A percentile compares a stretch with the other conserved stretches of the same genome.
phyloP scores from a whole-genome alignment of 1,140 invertebrate species.

The Saccostrea glomerata region DNA sequence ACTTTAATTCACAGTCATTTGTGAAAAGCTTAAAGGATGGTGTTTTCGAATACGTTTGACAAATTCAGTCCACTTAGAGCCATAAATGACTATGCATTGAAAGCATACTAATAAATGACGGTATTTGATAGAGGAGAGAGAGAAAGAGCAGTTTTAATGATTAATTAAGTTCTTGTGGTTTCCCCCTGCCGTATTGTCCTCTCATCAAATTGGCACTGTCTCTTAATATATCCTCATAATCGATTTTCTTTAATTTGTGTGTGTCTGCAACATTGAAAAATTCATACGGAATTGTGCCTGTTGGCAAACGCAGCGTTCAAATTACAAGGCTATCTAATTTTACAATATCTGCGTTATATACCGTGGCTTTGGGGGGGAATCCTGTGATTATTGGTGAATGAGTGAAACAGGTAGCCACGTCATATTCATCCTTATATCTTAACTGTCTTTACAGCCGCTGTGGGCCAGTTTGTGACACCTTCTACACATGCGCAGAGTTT shows the following conservation, averaged over 20 bases:
- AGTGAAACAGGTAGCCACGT: slow-evolving; percentile 9
- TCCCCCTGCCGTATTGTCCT: not conserved
- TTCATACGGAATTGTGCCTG: slow-evolving; percentile 31
- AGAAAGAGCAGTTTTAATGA: not conserved
- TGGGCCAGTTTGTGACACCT: not conserved
- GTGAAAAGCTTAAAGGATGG: too few species aligned
- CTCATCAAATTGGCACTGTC: slow-evolving; percentile 4
- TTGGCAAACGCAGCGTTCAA: slow-evolving; percentile 11
- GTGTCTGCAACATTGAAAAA: slow-evolving; percentile 30
- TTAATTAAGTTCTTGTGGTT: not conserved
- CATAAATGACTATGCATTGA: too few species aligned
- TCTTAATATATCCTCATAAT: slow-evolving; percentile 35
- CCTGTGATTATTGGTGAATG: slow-evolving; percentile 16
- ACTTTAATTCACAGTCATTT: too few species aligned
- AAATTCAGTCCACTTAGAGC: too few species aligned
- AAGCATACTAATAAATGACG: too few species aligned
- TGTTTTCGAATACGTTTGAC: too few species aligned
- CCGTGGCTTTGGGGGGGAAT: slow-evolving; percentile 19
- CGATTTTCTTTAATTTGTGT: slow-evolving; percentile 36
- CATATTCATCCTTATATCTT: slow-evolving; percentile 15
- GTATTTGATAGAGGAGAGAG: not conserved
- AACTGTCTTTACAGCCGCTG: not conserved
- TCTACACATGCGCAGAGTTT: not conserved
- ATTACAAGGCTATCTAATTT: slow-evolving; percentile 29
- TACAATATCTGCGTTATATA: slow-evolving; percentile 30